phyloP scores from a whole-genome alignment of 2,113 vertebrate species.

The Gobius niger region DNA sequence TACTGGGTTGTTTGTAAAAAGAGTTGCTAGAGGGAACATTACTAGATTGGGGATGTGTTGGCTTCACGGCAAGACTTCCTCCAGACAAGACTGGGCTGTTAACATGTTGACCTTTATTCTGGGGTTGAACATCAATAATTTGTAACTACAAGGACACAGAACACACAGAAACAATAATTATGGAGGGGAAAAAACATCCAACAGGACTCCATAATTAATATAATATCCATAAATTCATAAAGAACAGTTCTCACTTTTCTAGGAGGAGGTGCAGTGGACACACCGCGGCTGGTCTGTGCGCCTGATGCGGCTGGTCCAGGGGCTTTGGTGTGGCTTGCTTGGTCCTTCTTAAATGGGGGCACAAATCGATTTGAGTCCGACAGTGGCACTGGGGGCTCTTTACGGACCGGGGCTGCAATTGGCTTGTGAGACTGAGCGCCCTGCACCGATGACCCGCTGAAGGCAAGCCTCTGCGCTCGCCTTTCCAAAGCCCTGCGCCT shows the following conservation, averaged over 20 bases:
- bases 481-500: constrained; percentile 85
- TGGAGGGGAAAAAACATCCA: neutral
- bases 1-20: constrained; percentile 62
- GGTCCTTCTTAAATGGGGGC: constrained; percentile 19
- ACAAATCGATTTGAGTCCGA: constrained; percentile 19
- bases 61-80: constrained; percentile 19
- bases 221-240: neutral
- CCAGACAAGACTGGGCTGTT: constrained; percentile 16
- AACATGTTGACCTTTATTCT: constrained; percentile 16
- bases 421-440: constrained; percentile 6
- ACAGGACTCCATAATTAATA: neutral
- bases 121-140: constrained; percentile 43
- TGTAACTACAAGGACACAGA: constrained; percentile 44
- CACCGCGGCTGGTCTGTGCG: constrained; percentile 4
- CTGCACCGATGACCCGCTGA: constrained; percentile 8
- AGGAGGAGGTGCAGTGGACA: neutral
- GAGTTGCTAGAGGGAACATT: constrained; percentile 13
- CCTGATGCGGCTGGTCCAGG: constrained; percentile 1
- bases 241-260: constrained; percentile 47
- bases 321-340: neutral
- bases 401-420: neutral
- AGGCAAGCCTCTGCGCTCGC: constrained; percentile 84
- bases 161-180: constrained; percentile 3
- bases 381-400: neutral
- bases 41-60: constrained; percentile 32